A percentile compares a stretch with the other conserved stretches of the same genome.
Evolutionary conservation across 1,140 invertebrate genomes (phyloP).

Genomic region (Oedothorax gibbosus): DNA sequence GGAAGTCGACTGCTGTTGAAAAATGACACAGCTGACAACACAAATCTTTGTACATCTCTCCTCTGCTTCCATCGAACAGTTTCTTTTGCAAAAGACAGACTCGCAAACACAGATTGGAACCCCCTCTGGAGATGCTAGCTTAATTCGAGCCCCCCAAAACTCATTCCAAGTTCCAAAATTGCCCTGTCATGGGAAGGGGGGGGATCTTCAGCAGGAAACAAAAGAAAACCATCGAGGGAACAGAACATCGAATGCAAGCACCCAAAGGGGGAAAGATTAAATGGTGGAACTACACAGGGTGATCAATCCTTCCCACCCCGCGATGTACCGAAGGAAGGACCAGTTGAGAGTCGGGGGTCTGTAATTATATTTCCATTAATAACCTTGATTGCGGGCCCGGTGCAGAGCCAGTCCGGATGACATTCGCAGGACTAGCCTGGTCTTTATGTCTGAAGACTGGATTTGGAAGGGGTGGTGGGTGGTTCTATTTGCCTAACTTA

Average conservation of each 20-base stretch:
- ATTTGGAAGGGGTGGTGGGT: constrained; percentile 11
- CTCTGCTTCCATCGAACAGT: too few relatives aligned
- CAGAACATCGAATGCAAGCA: neutral
- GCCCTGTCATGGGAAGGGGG: neutral
- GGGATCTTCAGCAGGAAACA: constrained; percentile 14
- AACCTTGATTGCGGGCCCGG: constrained; percentile 45
- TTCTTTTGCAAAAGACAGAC: too few relatives aligned
- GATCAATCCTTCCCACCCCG: constrained; percentile 29
- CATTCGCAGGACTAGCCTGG: constrained; percentile 21
- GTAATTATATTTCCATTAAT: constrained; percentile 61
- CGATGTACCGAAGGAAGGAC: neutral
- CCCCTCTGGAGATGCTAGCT: constrained; percentile 15
- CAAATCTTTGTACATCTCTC: too few relatives aligned
- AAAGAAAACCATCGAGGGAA: constrained; percentile 41
- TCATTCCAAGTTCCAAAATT: constrained; percentile 30
- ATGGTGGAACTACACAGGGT: constrained; percentile 37
- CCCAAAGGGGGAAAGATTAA: neutral
- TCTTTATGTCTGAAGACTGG: neutral
- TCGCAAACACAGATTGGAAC: neutral
- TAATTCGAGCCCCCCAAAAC: neutral
- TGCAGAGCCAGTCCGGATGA: constrained; percentile 36
- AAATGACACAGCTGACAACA: too few relatives aligned
- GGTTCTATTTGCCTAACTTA: constrained; percentile 56
- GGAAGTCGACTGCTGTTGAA: too few relatives aligned
- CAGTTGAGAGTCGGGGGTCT: constrained; percentile 12